Base-by-base conservation (phyloP, 2,113 vertebrate species). In the Gadus chalcogrammus region DNA sequence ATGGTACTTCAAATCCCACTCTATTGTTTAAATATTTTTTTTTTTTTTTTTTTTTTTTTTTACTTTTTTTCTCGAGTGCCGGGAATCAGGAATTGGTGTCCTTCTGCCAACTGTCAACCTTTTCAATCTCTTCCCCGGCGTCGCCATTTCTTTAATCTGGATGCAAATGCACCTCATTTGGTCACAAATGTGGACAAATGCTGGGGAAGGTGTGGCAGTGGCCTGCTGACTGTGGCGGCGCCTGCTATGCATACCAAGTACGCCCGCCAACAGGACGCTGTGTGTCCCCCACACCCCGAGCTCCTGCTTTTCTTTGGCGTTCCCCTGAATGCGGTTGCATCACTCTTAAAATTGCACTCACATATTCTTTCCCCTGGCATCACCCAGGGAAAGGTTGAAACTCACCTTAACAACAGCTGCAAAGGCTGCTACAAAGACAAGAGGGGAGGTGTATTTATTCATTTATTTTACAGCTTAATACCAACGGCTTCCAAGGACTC, bases 201-300 rank as follows among this genome's bases (percentile, higher is more conserved):
- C 75, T 82, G 73, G 75, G 38, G 77, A 85, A 87, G 90, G 72
- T 89, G 85, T 79, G 64, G 81, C 88, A 48, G 79, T 85, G 74
- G 75, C 87, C 83, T 64, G 84, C 84, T 69, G 86, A 74, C 79
- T 88, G 65, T 72, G 22, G 8, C 42, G 68, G 35, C 15, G 77
- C 78, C 73, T 31, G 65, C 82, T 72, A 65, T 80, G 88, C 88
- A 91, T 92, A 90, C 88, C 84, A 92, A 92, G 90, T 20, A 85
- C 75, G 82, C 89, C 89, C 89, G 84, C 72, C 82, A 70, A 80
- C 82, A 82, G 67, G 74, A 74, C 77, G 53, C 16, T 28, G 79
- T 79, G 80, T 81, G 80, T 68, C 74, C 64, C 18, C 68, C 56
- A 69, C 56, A 5, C 74, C 65, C 59, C 70, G 61, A 6, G 18